Evolutionary conservation across 2,888 invertebrate genomes (phyloP), one percentile per base, ranked within the genome.

Genomic region (Pseudoips prasinana): DNA sequence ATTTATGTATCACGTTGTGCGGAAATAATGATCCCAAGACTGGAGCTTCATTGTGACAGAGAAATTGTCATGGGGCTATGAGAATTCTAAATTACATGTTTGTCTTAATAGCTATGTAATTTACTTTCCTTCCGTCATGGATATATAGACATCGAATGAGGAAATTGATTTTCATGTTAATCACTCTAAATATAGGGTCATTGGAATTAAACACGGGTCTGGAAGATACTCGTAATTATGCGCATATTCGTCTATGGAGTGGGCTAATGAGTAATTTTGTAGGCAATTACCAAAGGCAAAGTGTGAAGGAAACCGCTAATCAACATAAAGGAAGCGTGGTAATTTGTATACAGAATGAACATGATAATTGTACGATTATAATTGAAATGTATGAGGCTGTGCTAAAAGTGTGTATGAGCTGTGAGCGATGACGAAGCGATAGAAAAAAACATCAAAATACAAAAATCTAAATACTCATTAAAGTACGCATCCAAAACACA

Each of bases 1-100:
- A 77, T 79, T 81, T 76, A 79, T 77, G 68, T 62, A 64, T 72
- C 73, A 72, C 65, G 72, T 68, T 66, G 53, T 58, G 63, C 64
- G 74, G 78, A 77, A 78, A 77, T 68, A 68, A 73, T 77, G 73
- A 78, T 62, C 55, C 32, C 35, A 52, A 40, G 39, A 42, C 29
- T 26, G 18, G 31, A 34, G 42, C 30, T 42, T 39, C 60, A 53
- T 51, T 68, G 68, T 61, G 72, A 72, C 69, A 71, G 64, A 55
- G 58, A 66, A 67, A 73, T 72, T 73, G 72, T 72, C 69, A 69
- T 53, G 55, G 59, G 48, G 33, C 29, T 38, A 23, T 7, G 7
- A 39, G 34, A 29, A 20, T n/a, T n/a, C n/a, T 20, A 65, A 72
- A 72, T 68, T 71, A 64, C 63, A 58, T 27, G 32, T 39, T 50